Base-by-base conservation (phyloP, 2,113 vertebrate species). In the Grus americana region DNA sequence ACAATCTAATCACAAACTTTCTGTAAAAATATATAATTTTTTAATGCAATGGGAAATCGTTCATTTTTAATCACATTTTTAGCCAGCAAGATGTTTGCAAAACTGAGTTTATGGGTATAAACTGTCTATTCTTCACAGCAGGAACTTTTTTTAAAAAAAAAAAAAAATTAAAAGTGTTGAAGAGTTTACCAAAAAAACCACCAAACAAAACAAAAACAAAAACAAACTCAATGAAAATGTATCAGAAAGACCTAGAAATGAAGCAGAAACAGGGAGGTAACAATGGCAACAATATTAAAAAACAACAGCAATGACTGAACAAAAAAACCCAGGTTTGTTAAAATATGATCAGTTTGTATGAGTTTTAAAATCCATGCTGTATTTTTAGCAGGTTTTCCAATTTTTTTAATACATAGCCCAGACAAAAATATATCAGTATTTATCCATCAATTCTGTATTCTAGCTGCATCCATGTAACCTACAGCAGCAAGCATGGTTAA, bases 241-340 rank as follows among this genome's bases (percentile, higher is more conserved):
- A 27, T 18, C 9, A 44, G 12, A 52, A 57, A 75, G 22, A 42
- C 1, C 3, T 63, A 42, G 46, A 81, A 78, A 46, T 19, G 1
- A 67, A 74, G 11, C 3, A 34, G n/a, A 73, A 88, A 21, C 3
- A 58, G 6, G 2, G 13, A 79, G 1, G 4, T 30, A 67, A 58
- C 5, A 46, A 20, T 30, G 11, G 1, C 10, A 79, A 44, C 1
- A 6, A 0, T 11, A 44, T 27, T 38, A 15, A 9, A 21, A 29
- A 30, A 8, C 46, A 32, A 29, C 15, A 47, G 11, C 38, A 38
- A 38, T 38, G 38, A 42, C 40, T 42, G 40, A 42, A 42, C 40
- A 42, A 42, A 42, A 42, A 11, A 11, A 11, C 40, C 40, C 40
- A 62, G 1, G 1, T 38, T 12, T 32, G 0, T 61, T n/a, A 18